These are phyloP conservation scores for Conomelus anceps DNA, from an alignment of 2,888 invertebrate genomes.

Conservation along the genomic window DNA sequence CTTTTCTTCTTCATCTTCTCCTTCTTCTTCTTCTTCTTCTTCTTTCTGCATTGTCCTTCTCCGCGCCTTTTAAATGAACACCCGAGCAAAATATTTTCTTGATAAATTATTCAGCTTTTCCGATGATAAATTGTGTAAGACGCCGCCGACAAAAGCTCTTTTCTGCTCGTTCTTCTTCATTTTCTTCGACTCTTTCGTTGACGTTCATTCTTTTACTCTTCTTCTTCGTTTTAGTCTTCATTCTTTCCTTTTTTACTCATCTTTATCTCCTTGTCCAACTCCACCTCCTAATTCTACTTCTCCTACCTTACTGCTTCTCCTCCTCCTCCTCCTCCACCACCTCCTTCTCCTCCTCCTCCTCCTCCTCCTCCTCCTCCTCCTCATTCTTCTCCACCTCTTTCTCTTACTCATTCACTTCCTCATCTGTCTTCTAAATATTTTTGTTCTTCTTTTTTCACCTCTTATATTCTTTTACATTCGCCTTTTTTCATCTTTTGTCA, in stretches of 20 bases:
- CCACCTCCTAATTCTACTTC: neutral
- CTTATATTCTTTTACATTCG: no score
- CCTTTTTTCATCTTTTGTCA: no score
- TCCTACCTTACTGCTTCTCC: neutral
- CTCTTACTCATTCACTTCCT: no score
- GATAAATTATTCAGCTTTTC: slow-evolving; percentile 11
- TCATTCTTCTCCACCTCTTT: no score
- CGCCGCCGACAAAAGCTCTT: neutral
- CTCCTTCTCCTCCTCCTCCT: neutral
- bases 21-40: neutral
- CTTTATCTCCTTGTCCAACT: neutral
- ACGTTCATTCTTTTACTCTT: neutral
- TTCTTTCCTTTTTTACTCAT: neutral
- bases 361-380: no score
- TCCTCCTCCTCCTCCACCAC: neutral
- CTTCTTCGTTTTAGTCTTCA: neutral
- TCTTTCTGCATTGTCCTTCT: neutral
- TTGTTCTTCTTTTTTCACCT: no score
- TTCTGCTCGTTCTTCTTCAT: neutral
- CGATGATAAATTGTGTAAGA: slow-evolving; percentile 10
- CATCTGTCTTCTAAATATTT: no score
- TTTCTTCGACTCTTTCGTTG: neutral
- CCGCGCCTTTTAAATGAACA: slow-evolving; percentile 6
- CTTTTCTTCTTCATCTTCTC: neutral
- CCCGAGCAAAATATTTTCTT: slow-evolving; percentile 6